These are phyloP conservation scores for Pararge aegeria DNA, from an alignment of 1,140 invertebrate genomes.

Conservation along the genomic window DNA sequence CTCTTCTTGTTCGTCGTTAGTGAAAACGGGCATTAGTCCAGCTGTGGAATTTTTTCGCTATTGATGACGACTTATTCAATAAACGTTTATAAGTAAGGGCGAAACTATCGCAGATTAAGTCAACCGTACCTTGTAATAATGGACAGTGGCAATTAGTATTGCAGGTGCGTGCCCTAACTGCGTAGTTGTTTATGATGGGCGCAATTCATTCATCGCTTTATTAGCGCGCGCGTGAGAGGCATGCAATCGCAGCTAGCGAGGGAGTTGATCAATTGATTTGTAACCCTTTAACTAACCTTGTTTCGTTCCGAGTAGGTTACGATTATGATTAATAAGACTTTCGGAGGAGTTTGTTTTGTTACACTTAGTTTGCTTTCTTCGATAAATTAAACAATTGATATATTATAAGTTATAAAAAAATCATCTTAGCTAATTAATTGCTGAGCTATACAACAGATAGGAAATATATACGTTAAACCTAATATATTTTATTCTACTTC, in stretches of 20 bases:
- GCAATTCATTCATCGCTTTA: slow-evolving; percentile 64
- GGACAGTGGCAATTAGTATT: slow-evolving; percentile 39
- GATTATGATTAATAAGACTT: background rate
- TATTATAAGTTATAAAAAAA: too few relatives aligned
- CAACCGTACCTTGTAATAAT: slow-evolving; percentile 14
- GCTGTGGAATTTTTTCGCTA: too few relatives aligned
- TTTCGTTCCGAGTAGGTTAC: slow-evolving; percentile 2
- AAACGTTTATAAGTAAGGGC: too few relatives aligned
- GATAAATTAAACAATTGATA: too few relatives aligned
- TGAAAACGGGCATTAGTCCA: too few relatives aligned
- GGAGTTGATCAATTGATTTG: slow-evolving; percentile 39
- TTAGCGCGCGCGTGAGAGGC: slow-evolving; percentile 58
- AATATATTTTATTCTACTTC: too few relatives aligned
- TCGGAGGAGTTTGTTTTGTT: background rate
- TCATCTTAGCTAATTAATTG: too few relatives aligned
- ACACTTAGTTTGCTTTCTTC: too few relatives aligned
- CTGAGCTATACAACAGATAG: too few relatives aligned
- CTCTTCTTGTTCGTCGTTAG: too few relatives aligned
- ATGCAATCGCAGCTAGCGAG: slow-evolving; percentile 37
- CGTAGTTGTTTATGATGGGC: slow-evolving; percentile 51
- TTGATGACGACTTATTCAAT: too few relatives aligned
- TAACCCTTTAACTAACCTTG: slow-evolving; percentile 27
- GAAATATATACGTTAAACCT: too few relatives aligned
- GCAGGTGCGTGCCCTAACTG: slow-evolving; percentile 38
- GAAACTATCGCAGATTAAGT: background rate